Percentiles rank a stretch among this genome's conserved stretches.
Evolutionary conservation across 2,888 invertebrate genomes (phyloP).

Genomic region (Tinea semifulvella): DNA sequence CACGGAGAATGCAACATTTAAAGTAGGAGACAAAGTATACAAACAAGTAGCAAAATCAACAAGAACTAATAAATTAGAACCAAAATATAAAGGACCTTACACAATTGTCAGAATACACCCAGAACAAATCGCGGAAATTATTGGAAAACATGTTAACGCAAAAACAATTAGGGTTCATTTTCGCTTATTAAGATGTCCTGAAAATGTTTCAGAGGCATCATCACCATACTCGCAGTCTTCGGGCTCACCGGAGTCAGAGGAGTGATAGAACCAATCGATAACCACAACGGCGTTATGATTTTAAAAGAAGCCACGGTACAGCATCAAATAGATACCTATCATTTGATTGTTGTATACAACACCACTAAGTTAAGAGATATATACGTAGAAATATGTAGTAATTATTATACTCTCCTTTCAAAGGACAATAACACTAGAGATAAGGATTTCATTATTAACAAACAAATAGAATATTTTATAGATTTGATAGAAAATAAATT

Average conservation of each 20-base stretch:
- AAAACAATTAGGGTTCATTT: background rate
- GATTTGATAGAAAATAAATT: slow-evolving; percentile 21
- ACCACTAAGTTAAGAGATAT: slow-evolving; percentile 18
- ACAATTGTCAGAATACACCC: background rate
- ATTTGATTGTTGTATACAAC: slow-evolving; percentile 20
- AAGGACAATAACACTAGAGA: background rate
- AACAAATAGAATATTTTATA: slow-evolving; percentile 20
- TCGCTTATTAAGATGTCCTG: background rate
- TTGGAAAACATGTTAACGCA: background rate
- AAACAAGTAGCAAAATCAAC: background rate
- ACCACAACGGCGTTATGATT: slow-evolving; percentile 22
- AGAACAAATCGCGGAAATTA: background rate
- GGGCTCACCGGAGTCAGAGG: slow-evolving; percentile 19
- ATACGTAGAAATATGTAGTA: slow-evolving; percentile 19
- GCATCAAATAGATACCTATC: slow-evolving; percentile 19
- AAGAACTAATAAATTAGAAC: background rate
- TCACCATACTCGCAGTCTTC: background rate
- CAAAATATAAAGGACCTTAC: background rate
- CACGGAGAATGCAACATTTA: background rate
- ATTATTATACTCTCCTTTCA: slow-evolving; percentile 18
- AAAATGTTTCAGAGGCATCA: background rate
- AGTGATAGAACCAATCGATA: slow-evolving; percentile 22
- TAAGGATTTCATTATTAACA: background rate
- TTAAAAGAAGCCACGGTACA: slow-evolving; percentile 21
- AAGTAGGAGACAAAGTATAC: background rate